These are phyloP conservation scores for Oligia fasciuncula DNA, from an alignment of 2,888 invertebrate genomes.

Conservation along the genomic window DNA sequence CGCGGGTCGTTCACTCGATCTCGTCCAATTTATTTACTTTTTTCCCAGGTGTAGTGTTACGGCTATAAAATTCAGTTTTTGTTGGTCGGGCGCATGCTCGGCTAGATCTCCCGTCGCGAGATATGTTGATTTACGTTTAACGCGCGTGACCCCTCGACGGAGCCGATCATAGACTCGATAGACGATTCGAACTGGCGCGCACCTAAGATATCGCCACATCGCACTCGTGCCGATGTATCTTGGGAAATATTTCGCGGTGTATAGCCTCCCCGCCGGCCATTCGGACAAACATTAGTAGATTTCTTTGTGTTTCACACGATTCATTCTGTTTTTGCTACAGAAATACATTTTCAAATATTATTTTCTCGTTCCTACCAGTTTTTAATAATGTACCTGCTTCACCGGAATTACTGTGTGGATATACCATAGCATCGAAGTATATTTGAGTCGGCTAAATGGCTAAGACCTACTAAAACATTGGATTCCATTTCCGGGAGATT, in stretches of 20 bases:
- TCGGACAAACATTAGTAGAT: constrained; percentile 84
- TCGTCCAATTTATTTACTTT: constrained; percentile 87
- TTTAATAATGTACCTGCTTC: constrained; percentile 50
- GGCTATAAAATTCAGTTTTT: constrained; percentile 88
- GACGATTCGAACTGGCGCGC: constrained; percentile 87
- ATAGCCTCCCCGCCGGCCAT: constrained; percentile 74
- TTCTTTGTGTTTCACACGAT: constrained; percentile 86
- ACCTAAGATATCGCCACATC: constrained; percentile 87
- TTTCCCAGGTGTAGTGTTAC: constrained; percentile 88
- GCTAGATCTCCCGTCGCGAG: constrained; percentile 89
- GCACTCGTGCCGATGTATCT: constrained; percentile 89
- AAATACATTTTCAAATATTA: constrained; percentile 55
- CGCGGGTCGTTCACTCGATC: constrained; percentile 81
- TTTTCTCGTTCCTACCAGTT: constrained; percentile 45
- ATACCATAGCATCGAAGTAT: constrained; percentile 24
- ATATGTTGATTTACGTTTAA: constrained; percentile 90
- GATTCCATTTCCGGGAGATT: constrained; percentile 47
- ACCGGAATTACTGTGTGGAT: constrained; percentile 35
- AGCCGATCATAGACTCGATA: constrained; percentile 89
- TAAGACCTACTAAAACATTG: constrained; percentile 30
- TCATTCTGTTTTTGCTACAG: constrained; percentile 58
- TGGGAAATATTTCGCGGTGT: constrained; percentile 87
- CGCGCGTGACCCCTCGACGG: constrained; percentile 89
- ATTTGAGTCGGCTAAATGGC: constrained; percentile 25
- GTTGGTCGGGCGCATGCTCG: constrained; percentile 85